These are phyloP conservation scores for Lates calcarifer DNA, from an alignment of 2,113 vertebrate species.

Conservation along the genomic window DNA sequence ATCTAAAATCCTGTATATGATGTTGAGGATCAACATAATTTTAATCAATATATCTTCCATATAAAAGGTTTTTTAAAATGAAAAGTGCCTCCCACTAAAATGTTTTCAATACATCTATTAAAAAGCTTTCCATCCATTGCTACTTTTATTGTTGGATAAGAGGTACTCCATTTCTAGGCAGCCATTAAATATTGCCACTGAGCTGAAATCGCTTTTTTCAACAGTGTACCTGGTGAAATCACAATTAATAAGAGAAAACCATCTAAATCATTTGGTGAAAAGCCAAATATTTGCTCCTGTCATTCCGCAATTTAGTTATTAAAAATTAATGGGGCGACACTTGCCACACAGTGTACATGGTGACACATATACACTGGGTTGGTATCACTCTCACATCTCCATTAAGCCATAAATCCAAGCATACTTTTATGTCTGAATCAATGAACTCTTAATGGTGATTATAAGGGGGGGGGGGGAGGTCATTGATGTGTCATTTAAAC, in stretches of 20 bases:
- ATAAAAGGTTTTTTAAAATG: conserved; percentile 26
- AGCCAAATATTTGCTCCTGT: conserved; percentile 49
- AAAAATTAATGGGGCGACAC: conserved; percentile 43
- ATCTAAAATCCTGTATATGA: conserved; percentile 22
- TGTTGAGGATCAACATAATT: conserved; percentile 28
- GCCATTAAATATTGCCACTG: conserved; percentile 38
- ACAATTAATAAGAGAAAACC: conserved; percentile 39
- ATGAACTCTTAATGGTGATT: conserved; percentile 56
- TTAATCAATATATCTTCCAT: conserved; percentile 30
- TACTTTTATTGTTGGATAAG: conserved; percentile 31
- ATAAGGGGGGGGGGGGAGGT: conserved; percentile 31
- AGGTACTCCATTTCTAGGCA: conserved; percentile 37
- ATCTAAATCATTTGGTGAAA: conserved; percentile 58
- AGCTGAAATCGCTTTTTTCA: conserved; percentile 22
- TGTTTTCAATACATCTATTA: conserved; percentile 46
- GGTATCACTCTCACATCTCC: conserved; percentile 32
- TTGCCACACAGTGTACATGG: conserved; percentile 3
- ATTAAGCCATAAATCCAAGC: conserved; percentile 64
- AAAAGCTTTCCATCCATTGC: conserved; percentile 30
- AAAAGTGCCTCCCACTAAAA: conserved; percentile 34
- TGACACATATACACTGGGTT: background rate
- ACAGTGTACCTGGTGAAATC: conserved; percentile 19
- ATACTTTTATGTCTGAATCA: conserved; percentile 70
- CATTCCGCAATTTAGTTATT: conserved; percentile 36
- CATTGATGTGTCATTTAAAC: conserved; percentile 67